Evolutionary conservation across 2,113 vertebrate genomes (phyloP), one percentile per base, ranked within the genome.

Genomic region (Neotoma lepida): DNA sequence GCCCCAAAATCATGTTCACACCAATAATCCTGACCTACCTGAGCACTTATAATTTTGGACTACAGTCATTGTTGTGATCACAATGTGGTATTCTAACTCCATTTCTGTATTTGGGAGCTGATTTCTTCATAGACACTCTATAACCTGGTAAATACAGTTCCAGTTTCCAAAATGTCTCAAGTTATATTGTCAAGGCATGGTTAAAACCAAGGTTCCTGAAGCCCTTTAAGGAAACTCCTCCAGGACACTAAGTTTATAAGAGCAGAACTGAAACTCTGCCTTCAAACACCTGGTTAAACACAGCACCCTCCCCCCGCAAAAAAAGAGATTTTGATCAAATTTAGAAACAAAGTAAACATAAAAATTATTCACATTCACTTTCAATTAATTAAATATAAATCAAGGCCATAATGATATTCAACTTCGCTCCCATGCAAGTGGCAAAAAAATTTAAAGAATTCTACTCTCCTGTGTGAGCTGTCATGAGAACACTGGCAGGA

Each of bases 341-440:
- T 6, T 24, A 54, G 22, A 9, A 73, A 87, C 90, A 93, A 93
- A 91, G 15, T 39, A 87, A 89, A 91, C 26, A 58, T 33, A 22
- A 84, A 82, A 76, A 84, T 39, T 51, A 85, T 20, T 84, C n/a
- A 58, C 30, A 70, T 44, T 49, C 30, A 94, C 28, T 46, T 39
- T 26, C 10, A 30, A 74, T 84, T 84, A 70, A 88, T 89, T 86
- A 84, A 64, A 90, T 44, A 39, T 7, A 89, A 88, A 87, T 74
- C 64, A 56, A 77, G 91, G 41, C 14, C 64, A 51, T 61, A 51
- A 56, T n/a, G 51, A 63, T 20, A 86, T 49, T 81, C 46, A 78
- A 74, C 20, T 78, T 41, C 9, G 6, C 20, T 15, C 39, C 26
- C 14, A 7, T 15, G 9, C 5, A 90, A 77, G 4, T 41, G 30